A percentile compares a stretch with the other conserved stretches of the same genome.
Evolutionary conservation across 2,797 vertebrate species (phyloP).

Genomic region (Aeoliscus strigatus): DNA sequence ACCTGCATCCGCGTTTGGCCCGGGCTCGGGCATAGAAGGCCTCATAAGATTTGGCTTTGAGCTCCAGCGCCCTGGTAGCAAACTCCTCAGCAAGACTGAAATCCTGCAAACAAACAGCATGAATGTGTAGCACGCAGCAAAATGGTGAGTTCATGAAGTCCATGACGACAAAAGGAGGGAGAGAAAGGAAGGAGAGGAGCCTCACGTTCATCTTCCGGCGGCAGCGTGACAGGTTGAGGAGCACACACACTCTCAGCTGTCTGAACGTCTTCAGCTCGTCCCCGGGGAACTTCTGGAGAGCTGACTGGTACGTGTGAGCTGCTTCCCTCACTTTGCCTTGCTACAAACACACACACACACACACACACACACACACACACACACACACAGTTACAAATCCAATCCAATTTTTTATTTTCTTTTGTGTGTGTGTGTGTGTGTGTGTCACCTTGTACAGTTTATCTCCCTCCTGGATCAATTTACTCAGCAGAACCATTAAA

Average conservation of each 20-base stretch:
- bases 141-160: neutral
- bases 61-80: conserved; percentile 92
- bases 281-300: conserved; percentile 94
- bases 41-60: conserved; percentile 96
- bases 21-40: conserved; percentile 94
- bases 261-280: conserved; percentile 94
- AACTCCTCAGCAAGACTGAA: conserved; percentile 95
- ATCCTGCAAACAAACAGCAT: conserved; percentile 75
- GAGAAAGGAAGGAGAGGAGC: neutral
- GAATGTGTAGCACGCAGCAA: too few relatives aligned
- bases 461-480: conserved; percentile 97
- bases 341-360: conserved; percentile 56
- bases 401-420: too few relatives aligned
- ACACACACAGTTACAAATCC: neutral
- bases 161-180: neutral
- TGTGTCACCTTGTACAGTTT: conserved; percentile 91
- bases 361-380: conserved; percentile 7
- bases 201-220: conserved; percentile 93
- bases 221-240: conserved; percentile 95
- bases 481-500: conserved; percentile 97
- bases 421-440: neutral
- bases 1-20: conserved; percentile 97
- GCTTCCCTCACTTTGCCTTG: conserved; percentile 96
- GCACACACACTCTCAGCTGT: conserved; percentile 92
- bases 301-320: conserved; percentile 93